Conservation (phyloP, 2,888 invertebrate genomes). For the Torymus texanus region DNA sequence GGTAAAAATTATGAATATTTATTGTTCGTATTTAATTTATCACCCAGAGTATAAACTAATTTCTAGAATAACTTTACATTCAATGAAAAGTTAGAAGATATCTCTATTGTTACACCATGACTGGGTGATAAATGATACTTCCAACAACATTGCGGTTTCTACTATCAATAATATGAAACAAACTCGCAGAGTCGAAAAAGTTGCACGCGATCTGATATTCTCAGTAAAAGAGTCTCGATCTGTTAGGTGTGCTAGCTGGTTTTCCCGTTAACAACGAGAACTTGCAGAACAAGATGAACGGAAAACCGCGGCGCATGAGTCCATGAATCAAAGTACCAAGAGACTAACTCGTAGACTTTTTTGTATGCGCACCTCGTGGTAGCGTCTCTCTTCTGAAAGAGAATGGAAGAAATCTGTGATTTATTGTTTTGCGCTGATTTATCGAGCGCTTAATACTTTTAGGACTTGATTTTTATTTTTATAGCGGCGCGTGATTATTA, state of each 20-base stretch:
- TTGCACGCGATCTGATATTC: neutral
- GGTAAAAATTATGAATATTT: too few relatives aligned
- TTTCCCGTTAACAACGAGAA: slow-evolving; percentile 34
- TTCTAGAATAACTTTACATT: too few relatives aligned
- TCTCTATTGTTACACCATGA: too few relatives aligned
- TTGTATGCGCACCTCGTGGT: slow-evolving; percentile 5
- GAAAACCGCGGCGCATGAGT: slow-evolving; percentile 36
- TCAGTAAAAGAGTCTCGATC: neutral
- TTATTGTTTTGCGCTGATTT: slow-evolving; percentile 42
- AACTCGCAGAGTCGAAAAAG: neutral
- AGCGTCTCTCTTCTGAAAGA: slow-evolving; percentile 31
- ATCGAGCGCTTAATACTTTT: slow-evolving; percentile 44
- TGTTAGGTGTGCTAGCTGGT: slow-evolving; percentile 4
- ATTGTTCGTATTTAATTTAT: too few relatives aligned
- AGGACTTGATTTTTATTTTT: slow-evolving; percentile 37
- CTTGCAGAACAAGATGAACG: slow-evolving; percentile 23
- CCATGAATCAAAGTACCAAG: slow-evolving; percentile 56
- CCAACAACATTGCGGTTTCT: too few relatives aligned
- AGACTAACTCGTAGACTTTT: slow-evolving; percentile 35
- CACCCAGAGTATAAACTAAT: too few relatives aligned
- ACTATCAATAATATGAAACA: neutral
- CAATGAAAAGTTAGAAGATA: too few relatives aligned
- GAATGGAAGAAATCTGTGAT: slow-evolving; percentile 49
- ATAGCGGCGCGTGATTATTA: slow-evolving; percentile 25
- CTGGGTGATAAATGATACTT: too few relatives aligned